Evolutionary conservation across 2,888 invertebrate genomes (phyloP).

Genomic region (Cataglyphis albicans): DNA sequence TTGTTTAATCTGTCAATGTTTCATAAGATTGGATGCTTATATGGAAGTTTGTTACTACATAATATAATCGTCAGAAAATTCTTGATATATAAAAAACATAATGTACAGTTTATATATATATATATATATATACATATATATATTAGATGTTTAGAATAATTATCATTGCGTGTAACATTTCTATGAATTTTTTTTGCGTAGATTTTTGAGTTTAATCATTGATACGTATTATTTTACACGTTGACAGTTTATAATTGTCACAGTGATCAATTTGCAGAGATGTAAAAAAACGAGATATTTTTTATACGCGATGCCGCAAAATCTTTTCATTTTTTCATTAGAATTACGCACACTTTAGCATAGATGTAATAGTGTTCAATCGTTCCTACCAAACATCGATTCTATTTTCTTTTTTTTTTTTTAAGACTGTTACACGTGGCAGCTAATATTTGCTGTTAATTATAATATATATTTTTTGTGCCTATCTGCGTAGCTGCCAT

Average conservation of each 20-base stretch:
- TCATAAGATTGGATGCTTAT: not conserved
- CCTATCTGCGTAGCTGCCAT: constrained; percentile 1
- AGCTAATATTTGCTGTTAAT: not conserved
- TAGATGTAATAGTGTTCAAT: constrained; percentile 20
- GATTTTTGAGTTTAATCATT: not conserved
- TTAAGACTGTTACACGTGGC: not conserved
- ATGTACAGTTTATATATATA: not conserved
- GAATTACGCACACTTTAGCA: constrained; percentile 13
- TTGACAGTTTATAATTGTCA: not conserved
- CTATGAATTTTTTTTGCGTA: not conserved
- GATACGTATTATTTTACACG: not conserved
- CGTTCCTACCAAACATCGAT: constrained; percentile 40
- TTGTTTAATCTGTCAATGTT: not conserved
- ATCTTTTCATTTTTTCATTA: constrained; percentile 14
- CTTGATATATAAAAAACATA: not conserved
- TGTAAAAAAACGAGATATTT: not conserved
- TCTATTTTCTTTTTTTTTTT: constrained; percentile 15
- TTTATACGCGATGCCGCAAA: not conserved
- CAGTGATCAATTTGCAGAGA: not conserved
- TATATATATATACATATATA: too few relatives aligned
- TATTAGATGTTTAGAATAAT: not conserved
- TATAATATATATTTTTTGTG: not conserved
- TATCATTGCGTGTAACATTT: not conserved
- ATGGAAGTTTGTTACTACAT: not conserved
- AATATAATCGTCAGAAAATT: not conserved